phyloP scores from a whole-genome alignment of 1,140 invertebrate genomes.

The Limonius californicus region DNA sequence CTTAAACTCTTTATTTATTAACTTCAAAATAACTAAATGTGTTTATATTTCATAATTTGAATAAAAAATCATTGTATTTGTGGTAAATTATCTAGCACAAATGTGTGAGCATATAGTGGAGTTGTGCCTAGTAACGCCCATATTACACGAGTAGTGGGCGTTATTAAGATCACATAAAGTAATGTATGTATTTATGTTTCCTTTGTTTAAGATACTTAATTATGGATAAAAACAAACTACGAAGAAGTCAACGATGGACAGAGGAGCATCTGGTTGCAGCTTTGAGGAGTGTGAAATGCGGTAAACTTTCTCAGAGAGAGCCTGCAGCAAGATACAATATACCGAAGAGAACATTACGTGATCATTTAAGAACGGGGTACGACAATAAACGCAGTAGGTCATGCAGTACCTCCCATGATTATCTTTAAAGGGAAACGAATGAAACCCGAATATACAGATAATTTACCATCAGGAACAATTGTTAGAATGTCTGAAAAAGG shows the following conservation, averaged over 20 bases:
- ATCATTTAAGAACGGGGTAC: not conserved
- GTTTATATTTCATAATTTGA: too few species aligned
- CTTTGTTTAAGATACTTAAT: too few species aligned
- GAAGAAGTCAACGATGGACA: not conserved
- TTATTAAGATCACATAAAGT: too few species aligned
- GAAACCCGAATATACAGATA: slow-evolving; percentile 9
- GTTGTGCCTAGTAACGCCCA: too few species aligned
- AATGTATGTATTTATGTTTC: too few species aligned
- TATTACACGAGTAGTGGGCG: too few species aligned
- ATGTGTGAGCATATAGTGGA: too few species aligned
- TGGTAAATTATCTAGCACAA: too few species aligned
- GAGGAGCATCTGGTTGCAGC: not conserved
- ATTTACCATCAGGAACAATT: slow-evolving; percentile 7
- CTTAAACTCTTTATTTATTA: too few species aligned
- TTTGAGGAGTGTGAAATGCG: not conserved
- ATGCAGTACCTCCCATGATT: slow-evolving; percentile 10
- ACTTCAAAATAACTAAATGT: too few species aligned
- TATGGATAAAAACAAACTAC: too few species aligned
- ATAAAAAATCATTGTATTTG: too few species aligned
- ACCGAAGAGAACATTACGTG: not conserved
- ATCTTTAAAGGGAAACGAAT: slow-evolving; percentile 15
- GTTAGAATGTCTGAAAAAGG: slow-evolving; percentile 11
- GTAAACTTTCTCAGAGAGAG: not conserved
- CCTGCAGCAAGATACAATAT: not conserved
- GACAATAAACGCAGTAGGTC: slow-evolving; percentile 7